A percentile compares a stretch with the other conserved stretches of the same genome.
phyloP scores from a whole-genome alignment of 2,113 vertebrate genomes.

The Todiramphus saurophagus region DNA sequence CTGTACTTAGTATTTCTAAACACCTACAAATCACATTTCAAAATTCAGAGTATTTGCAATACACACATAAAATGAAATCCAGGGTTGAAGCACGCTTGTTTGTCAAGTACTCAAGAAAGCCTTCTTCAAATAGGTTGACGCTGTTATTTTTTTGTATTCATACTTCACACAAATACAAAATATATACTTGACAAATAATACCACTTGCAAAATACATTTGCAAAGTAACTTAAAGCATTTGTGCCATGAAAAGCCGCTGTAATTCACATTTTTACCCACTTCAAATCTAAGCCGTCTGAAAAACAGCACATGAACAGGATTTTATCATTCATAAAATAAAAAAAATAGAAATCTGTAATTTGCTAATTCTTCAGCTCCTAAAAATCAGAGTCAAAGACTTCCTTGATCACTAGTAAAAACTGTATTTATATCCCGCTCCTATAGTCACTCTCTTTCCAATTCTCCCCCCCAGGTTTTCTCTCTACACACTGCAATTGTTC shows the following conservation, averaged over 20 bases:
- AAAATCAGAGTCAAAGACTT: neutral
- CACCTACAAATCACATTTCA: neutral
- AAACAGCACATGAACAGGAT: neutral
- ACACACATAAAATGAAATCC: neutral
- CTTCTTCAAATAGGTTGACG: neutral
- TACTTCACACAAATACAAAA: neutral
- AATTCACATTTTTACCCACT: neutral
- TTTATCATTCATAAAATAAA: neutral
- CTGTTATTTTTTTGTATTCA: neutral
- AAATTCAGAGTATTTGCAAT: neutral
- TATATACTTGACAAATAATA: neutral
- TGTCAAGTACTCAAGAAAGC: neutral
- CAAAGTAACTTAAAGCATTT: neutral
- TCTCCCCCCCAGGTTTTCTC: neutral
- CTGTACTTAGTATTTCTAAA: neutral
- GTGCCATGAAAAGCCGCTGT: neutral
- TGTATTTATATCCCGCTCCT: neutral
- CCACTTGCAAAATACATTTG: neutral
- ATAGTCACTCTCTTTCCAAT: neutral
- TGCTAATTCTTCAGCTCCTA: neutral
- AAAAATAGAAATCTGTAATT: neutral
- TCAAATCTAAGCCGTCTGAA: neutral
- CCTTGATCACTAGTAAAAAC: neutral
- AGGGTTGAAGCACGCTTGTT: neutral
- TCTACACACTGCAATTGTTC: neutral